Conservation (phyloP, 1,140 invertebrate genomes). For the Drosophila nikananu region DNA sequence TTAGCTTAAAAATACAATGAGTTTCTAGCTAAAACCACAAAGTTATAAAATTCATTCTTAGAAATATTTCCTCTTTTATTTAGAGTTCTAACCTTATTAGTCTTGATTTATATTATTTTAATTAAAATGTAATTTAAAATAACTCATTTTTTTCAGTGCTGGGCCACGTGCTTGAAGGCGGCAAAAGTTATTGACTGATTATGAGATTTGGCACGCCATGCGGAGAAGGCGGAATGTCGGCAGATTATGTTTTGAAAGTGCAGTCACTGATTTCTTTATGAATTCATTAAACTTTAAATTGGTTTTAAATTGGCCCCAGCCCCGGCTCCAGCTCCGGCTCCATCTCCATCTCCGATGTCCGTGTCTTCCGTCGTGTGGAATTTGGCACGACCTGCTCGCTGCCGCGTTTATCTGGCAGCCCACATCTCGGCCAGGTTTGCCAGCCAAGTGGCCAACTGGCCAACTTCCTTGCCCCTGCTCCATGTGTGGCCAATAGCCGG, state of each 20-base stretch:
- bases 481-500: slow-evolving; percentile 66
- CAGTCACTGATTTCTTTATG: slow-evolving; percentile 82
- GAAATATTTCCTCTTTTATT: neutral
- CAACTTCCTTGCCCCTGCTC: slow-evolving; percentile 47
- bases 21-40: no score
- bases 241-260: slow-evolving; percentile 84
- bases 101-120: neutral
- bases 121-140: neutral
- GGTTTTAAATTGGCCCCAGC: slow-evolving; percentile 78
- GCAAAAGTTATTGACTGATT: slow-evolving; percentile 84
- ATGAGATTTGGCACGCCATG: slow-evolving; percentile 83
- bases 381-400: slow-evolving; percentile 78
- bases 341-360: slow-evolving; percentile 22
- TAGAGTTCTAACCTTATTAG: neutral
- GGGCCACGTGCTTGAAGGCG: slow-evolving; percentile 77
- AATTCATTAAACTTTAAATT: slow-evolving; percentile 84
- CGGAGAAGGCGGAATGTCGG: slow-evolving; percentile 59
- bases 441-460: slow-evolving; percentile 31
- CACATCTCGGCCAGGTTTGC: slow-evolving; percentile 60
- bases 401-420: slow-evolving; percentile 74
- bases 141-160: slow-evolving; percentile 19
- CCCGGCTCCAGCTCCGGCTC: slow-evolving; percentile 5
- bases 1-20: neutral
- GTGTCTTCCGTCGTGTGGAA: slow-evolving; percentile 58
- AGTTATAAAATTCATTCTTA: neutral